Conservation (phyloP, 1,140 invertebrate species). For the Bicyclus anynana region DNA sequence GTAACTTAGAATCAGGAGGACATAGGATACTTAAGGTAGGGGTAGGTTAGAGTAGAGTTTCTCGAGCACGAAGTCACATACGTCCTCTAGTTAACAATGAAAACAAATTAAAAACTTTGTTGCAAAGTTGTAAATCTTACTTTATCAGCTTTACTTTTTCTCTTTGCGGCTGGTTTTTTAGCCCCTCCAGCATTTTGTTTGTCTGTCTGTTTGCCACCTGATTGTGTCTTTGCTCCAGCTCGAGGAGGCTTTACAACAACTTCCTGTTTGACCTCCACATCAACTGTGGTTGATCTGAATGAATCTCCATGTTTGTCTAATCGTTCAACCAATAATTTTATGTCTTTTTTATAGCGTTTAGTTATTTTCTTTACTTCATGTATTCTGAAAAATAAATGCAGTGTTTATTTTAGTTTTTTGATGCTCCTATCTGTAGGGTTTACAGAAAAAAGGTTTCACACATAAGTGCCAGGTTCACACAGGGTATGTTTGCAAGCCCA, state of each 20-base stretch:
- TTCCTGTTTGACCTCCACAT: constrained; percentile 65
- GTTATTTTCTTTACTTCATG: constrained; percentile 79
- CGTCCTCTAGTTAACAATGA: no score
- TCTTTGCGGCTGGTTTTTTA: constrained; percentile 67
- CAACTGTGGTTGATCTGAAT: constrained; percentile 61
- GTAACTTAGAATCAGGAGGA: no score
- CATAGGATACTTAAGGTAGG: no score
- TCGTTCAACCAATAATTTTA: constrained; percentile 74
- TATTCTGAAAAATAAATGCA: constrained; percentile 72
- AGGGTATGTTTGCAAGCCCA: no score
- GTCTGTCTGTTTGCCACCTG: constrained; percentile 56
- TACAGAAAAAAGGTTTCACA: no score
- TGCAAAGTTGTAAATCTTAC: constrained; percentile 28
- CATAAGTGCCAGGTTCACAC: no score
- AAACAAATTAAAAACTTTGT: no score
- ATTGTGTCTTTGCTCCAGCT: constrained; percentile 46
- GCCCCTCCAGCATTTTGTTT: constrained; percentile 49
- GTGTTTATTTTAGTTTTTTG: no score
- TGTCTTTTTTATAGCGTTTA: constrained; percentile 77
- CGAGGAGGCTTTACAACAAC: constrained; percentile 38
- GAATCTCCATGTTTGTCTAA: constrained; percentile 74
- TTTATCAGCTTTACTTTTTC: constrained; percentile 75
- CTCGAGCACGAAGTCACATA: no score
- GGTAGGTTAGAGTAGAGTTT: no score
- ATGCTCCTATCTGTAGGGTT: no score